phyloP scores from a whole-genome alignment of 2,113 vertebrate species.

The Porphyrio hochstetteri region DNA sequence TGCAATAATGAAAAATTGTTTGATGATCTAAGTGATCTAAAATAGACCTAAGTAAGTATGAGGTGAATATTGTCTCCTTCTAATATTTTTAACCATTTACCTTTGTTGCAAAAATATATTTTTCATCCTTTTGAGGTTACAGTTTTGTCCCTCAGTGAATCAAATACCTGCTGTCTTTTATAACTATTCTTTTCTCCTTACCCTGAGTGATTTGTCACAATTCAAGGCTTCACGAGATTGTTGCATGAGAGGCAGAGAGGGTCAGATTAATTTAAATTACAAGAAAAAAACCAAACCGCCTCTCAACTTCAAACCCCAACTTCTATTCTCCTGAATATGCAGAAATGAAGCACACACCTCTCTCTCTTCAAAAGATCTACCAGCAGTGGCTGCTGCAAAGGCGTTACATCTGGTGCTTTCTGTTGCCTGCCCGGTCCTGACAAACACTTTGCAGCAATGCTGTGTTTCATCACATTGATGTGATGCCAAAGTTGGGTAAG shows the following conservation, averaged over 20 bases:
- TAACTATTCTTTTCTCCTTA: neutral
- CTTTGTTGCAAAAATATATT: neutral
- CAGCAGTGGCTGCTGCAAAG: neutral
- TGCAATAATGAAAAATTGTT: neutral
- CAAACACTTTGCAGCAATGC: neutral
- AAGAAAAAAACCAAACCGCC: neutral
- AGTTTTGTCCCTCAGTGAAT: neutral
- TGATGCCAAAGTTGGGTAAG: neutral
- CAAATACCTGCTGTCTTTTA: neutral
- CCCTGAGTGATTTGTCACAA: neutral
- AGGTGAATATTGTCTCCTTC: neutral
- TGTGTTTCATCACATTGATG: neutral
- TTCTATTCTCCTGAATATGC: neutral
- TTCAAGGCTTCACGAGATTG: neutral
- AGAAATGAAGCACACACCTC: neutral
- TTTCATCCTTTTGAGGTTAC: neutral
- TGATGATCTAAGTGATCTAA: neutral
- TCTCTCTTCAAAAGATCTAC: neutral
- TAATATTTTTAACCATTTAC: neutral
- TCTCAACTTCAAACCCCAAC: neutral
- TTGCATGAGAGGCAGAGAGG: neutral
- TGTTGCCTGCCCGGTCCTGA: neutral
- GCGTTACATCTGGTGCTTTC: neutral
- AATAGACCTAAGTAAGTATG: neutral
- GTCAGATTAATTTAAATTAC: neutral